These are phyloP conservation scores for Echinops telfairi DNA, from an alignment of 2,113 vertebrate genomes.

Conservation along the genomic window DNA sequence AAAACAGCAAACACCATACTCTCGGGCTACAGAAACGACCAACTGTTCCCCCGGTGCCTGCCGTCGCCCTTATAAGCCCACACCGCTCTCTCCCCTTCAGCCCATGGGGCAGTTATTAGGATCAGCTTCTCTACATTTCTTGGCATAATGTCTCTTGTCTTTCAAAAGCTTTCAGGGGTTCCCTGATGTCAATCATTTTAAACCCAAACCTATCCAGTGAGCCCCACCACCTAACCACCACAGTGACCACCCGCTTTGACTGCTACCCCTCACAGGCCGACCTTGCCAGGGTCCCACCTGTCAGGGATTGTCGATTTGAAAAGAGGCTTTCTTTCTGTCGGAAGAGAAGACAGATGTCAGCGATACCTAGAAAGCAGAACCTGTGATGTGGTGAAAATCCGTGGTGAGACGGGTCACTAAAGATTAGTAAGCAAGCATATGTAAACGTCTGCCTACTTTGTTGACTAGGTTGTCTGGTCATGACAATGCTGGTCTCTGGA, in stretches of 20 bases:
- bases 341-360: too few relatives aligned
- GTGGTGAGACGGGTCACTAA: too few relatives aligned
- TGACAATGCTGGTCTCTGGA: background rate
- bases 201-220: background rate
- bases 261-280: background rate
- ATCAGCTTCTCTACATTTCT: background rate
- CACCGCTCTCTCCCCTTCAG: background rate
- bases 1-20: background rate
- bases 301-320: too few relatives aligned
- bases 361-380: too few relatives aligned
- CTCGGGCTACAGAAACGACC: background rate
- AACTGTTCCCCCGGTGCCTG: background rate
- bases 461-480: background rate
- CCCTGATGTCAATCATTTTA: background rate
- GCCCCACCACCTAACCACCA: background rate
- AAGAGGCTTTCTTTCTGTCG: too few relatives aligned
- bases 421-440: background rate
- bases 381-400: too few relatives aligned
- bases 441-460: background rate
- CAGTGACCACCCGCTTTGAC: background rate
- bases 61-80: accelerated
- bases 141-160: constrained; percentile 18
- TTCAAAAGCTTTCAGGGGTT: constrained; percentile 30
- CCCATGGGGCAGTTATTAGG: background rate
- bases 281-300: background rate